Evolutionary conservation across 1,140 invertebrate species (phyloP).

Genomic region (Zaprionus africanus): DNA sequence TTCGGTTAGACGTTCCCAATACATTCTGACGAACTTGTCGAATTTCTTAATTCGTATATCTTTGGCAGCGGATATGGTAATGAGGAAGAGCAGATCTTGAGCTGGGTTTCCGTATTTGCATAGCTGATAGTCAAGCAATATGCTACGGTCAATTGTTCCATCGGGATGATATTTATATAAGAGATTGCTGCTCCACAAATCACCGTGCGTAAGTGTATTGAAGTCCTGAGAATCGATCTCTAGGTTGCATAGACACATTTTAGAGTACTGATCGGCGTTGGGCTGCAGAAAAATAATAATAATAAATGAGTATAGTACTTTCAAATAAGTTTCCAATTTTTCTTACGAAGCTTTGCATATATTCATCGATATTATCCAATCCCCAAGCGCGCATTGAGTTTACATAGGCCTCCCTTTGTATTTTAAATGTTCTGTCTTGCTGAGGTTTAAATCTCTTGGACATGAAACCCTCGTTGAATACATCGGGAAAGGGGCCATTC

Average conservation of each 20-base stretch:
- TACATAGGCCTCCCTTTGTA: conserved; percentile 31
- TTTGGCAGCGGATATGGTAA: conserved; percentile 46
- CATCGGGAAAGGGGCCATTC: conserved; percentile 52
- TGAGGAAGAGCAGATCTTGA: conserved; percentile 79
- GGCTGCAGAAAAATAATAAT: too few relatives aligned
- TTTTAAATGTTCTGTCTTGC: conserved; percentile 23
- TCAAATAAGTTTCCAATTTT: too few relatives aligned
- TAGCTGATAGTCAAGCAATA: conserved; percentile 84
- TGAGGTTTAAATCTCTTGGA: not conserved
- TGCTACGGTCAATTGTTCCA: conserved; percentile 50
- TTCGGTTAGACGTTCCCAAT: conserved; percentile 60
- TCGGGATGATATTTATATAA: conserved; percentile 73
- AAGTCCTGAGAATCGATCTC: conserved; percentile 84
- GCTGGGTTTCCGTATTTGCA: conserved; percentile 70
- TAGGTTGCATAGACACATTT: conserved; percentile 22
- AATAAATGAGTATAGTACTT: not conserved
- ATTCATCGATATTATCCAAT: conserved; percentile 51
- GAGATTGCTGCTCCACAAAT: conserved; percentile 84
- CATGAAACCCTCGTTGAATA: conserved; percentile 58
- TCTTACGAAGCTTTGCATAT: conserved; percentile 58
- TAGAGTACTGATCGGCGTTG: conserved; percentile 51
- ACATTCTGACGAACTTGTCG: conserved; percentile 62
- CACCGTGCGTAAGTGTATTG: conserved; percentile 87
- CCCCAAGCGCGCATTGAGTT: conserved; percentile 57
- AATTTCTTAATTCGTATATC: conserved; percentile 57